Evolutionary conservation across 2,888 invertebrate genomes (phyloP), one percentile per base, ranked within the genome.

Genomic region (Athrips mouffetella): DNA sequence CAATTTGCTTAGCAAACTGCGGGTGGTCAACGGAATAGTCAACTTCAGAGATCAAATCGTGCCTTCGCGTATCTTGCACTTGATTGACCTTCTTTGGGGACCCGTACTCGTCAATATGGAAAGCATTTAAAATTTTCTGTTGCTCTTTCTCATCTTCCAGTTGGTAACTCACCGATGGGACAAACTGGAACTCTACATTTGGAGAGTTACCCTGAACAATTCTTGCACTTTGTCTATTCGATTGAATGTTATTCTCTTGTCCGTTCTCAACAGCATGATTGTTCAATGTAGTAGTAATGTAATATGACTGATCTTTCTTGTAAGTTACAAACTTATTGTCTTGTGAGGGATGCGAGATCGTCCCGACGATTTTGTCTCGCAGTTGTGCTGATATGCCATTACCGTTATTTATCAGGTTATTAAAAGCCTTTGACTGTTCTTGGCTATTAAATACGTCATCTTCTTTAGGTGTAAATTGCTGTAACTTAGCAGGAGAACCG

Each of bases 231-330:
- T 55, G 53, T 6, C 45, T 48, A 30, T 62, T 61, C 2, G 50
- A 29, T 30, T 61, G 63, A 18, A 53, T 48, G 41, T 49, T 31
- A 27, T 50, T 57, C 29, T 64, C 63, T 39, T 67, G 65, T 15
- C 56, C 57, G 18, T 63, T 50, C 3, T 47, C 45, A 21, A 37
- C 4, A 4, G 11, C 37, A 25, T 68, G 68, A 35, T 70, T 66
- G 29, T 80, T 72, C 18, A 80, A 56, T 51, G 83, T 80, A 25
- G 85, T 76, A 55, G 72, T 81, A 11, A 88, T 65, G 44, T 77
- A 81, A 52, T 84, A 88, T 1, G 83, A 78, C 57, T 85, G 78
- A 55, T 87, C 80, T 55, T 84, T 86, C 51, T 85, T 76, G 54
- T 86, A 86, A 3, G 81, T 79, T 6, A 87, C 68, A 10, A 77